phyloP scores from a whole-genome alignment of 1,140 invertebrate species.

The Arion vulgaris region DNA sequence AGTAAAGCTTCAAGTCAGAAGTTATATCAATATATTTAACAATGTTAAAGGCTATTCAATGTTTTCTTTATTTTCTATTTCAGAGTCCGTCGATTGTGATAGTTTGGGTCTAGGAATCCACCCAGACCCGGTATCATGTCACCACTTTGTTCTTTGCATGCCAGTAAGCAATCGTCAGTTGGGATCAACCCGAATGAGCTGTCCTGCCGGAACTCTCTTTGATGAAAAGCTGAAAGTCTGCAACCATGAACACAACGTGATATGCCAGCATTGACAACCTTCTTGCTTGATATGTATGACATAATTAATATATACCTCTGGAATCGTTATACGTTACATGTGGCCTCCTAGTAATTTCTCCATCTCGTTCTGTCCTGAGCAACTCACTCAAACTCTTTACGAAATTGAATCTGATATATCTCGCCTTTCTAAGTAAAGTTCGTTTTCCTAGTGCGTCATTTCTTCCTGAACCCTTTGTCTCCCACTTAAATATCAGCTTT shows the following conservation, averaged over 20 bases:
- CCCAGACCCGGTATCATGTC: constrained; percentile 43
- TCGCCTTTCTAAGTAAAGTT: background rate
- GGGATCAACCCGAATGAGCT: constrained; percentile 43
- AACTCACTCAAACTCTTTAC: background rate
- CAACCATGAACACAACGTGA: constrained; percentile 42
- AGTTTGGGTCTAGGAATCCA: constrained; percentile 46
- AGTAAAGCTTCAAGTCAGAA: no score
- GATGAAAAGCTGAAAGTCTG: constrained; percentile 50
- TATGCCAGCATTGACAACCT: constrained; percentile 29
- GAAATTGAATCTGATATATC: background rate
- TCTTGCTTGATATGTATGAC: background rate
- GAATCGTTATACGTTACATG: background rate
- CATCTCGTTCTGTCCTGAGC: background rate
- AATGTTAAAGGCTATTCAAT: no score
- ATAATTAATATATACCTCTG: background rate
- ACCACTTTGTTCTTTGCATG: constrained; percentile 51
- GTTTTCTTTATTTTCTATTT: background rate
- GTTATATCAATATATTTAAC: no score
- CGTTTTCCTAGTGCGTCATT: no score
- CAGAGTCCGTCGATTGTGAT: constrained; percentile 41
- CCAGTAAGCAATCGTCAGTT: constrained; percentile 35
- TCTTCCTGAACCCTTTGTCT: no score
- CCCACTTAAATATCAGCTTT: no score
- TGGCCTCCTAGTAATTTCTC: background rate
- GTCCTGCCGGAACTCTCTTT: constrained; percentile 47